Evolutionary conservation across 1,140 invertebrate species (phyloP), one percentile per base, ranked within the genome.

Genomic region (Bilobella aurantiaca): DNA sequence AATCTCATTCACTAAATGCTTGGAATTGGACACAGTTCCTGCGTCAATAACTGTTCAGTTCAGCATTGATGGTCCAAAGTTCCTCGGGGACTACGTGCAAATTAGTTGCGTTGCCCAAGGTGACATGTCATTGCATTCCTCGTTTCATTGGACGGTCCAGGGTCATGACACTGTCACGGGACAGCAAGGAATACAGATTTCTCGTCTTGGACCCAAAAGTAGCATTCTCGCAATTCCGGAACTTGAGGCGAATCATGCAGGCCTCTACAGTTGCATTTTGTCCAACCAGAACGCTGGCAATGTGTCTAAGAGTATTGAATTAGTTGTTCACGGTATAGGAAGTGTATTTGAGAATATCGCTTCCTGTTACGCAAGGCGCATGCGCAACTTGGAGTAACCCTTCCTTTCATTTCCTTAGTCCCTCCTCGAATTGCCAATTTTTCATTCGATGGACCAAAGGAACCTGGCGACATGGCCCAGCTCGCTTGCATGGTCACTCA

Each of bases 211-310:
- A 58, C 82, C 84, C 68, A 83, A 84, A 74, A 85, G 85, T 64
- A 86, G 84, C 63, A 79, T 90, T 72, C 78, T 95, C 64, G 85
- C 84, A 30, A 91, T 93, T 64, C 84, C 87, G 65, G 83, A 85
- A 16, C 85, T 86, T 62, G 85, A 83, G 70, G 85, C 87, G 58
- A 81, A 82, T 73, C 87, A 90, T 78, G 82, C 82, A 46, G 88
- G 88, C 58, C 87, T 88, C 76, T 92, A 91, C 77, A 86, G 88
- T 58, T 91, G 90, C 79, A 82, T 82, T 57, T 88, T 85, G 70
- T 82, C 82, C 59, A 90, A 90, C 77, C 77, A 76, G 28, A 53
- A 53, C 25, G 87, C 80, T 69, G 84, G 82, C 66, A 80, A 77
- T 72, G 81, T 82, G 75, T 78, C 79, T 76, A 80, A 82, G 77